Percentiles rank a stretch among this genome's conserved stretches.
These are phyloP conservation scores for Philereme vetulata DNA, from an alignment of 2,888 invertebrate species.

Conservation along the genomic window DNA sequence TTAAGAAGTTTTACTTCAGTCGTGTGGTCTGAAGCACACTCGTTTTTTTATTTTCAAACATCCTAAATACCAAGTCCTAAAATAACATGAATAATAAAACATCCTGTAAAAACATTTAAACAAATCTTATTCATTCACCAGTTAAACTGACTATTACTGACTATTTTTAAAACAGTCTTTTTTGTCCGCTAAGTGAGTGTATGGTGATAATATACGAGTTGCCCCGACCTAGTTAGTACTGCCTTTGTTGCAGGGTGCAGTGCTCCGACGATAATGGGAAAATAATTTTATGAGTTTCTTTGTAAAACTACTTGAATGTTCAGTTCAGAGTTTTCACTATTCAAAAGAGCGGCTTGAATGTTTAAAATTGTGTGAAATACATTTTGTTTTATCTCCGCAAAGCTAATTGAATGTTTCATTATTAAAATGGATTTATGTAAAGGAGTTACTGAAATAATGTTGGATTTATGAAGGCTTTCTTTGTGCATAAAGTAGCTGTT, in stretches of 20 bases:
- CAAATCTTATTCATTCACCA: no score
- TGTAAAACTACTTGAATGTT: constrained; percentile 17
- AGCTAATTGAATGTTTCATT: not conserved
- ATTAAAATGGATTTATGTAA: not conserved
- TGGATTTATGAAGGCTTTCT: no score
- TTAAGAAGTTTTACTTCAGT: no score
- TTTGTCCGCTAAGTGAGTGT: constrained; percentile 11
- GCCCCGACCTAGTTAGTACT: constrained; percentile 41
- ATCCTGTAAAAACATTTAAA: no score
- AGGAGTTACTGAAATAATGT: no score
- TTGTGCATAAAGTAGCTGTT: no score
- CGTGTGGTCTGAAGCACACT: no score
- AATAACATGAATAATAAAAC: no score
- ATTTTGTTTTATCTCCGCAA: constrained; percentile 5
- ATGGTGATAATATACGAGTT: constrained; percentile 12
- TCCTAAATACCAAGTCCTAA: no score
- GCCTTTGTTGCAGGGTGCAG: constrained; percentile 46
- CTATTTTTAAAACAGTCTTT: no score
- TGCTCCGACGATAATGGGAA: constrained; percentile 46
- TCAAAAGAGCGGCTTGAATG: constrained; percentile 17
- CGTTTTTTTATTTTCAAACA: no score
- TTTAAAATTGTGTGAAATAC: constrained; percentile 12
- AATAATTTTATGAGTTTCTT: constrained; percentile 33
- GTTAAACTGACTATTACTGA: no score
- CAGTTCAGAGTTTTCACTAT: constrained; percentile 21